Evolutionary conservation across 1,140 invertebrate genomes (phyloP).

Genomic region (Drosophila bocki): DNA sequence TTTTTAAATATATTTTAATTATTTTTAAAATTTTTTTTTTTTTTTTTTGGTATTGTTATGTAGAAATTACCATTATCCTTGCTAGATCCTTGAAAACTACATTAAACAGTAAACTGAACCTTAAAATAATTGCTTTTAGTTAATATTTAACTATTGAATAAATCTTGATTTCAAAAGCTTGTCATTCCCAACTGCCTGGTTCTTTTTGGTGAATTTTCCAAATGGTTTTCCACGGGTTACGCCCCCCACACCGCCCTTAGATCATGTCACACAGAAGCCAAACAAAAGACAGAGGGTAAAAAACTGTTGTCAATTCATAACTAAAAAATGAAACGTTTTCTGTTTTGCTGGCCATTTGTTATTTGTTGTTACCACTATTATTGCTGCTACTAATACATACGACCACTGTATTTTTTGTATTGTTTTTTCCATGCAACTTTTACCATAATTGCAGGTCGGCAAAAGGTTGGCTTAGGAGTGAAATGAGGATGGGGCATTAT

Average conservation of each 20-base stretch:
- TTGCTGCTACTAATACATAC: constrained; percentile 28
- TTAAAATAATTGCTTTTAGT: neutral
- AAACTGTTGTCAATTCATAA: constrained; percentile 71
- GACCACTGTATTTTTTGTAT: constrained; percentile 33
- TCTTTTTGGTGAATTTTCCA: neutral
- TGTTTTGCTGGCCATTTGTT: constrained; percentile 37
- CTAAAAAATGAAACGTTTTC: constrained; percentile 79
- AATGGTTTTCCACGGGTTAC: neutral
- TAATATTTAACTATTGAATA: neutral
- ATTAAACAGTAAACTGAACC: neutral
- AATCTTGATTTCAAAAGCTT: neutral
- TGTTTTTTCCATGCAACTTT: constrained; percentile 77
- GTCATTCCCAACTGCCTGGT: neutral
- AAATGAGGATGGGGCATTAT: constrained; percentile 61
- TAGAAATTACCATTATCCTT: neutral
- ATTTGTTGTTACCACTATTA: constrained; percentile 51
- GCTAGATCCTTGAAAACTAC: neutral
- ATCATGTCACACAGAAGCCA: constrained; percentile 13
- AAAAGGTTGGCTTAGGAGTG: constrained; percentile 30
- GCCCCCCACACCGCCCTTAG: neutral
- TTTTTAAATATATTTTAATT: too few relatives aligned
- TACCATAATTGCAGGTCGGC: constrained; percentile 76
- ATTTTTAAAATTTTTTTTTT: too few relatives aligned
- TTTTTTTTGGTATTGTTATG: too few relatives aligned
- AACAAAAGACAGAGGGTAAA: constrained; percentile 38